Conservation (phyloP, 2,888 invertebrate species). For the Pelosia muscerda region DNA sequence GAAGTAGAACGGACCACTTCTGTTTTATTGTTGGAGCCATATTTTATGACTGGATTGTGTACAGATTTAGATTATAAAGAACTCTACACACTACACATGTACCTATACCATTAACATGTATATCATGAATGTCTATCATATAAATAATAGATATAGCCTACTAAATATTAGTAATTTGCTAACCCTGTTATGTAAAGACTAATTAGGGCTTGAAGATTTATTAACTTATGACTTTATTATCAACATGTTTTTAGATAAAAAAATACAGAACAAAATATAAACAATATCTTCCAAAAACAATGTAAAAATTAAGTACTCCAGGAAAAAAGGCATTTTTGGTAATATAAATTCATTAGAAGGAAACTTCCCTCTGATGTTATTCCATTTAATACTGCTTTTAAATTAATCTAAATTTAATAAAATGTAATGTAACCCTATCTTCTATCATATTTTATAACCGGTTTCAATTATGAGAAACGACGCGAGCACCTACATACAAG, state of each 20-base stretch:
- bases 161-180: background rate
- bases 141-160: background rate
- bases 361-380: background rate
- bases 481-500: too few relatives aligned
- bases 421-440: background rate
- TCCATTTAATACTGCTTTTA: background rate
- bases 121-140: too few relatives aligned
- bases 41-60: slow-evolving; percentile 87
- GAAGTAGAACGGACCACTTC: slow-evolving; percentile 82
- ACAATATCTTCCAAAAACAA: background rate
- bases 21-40: slow-evolving; percentile 86
- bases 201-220: background rate
- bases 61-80: slow-evolving; percentile 76
- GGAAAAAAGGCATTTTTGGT: background rate
- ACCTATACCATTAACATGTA: background rate
- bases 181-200: background rate
- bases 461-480: background rate
- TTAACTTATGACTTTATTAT: too few relatives aligned
- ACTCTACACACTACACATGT: slow-evolving; percentile 51
- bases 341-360: background rate
- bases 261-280: too few relatives aligned
- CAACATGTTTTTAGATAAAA: too few relatives aligned
- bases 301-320: background rate
- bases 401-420: background rate
- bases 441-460: background rate